Evolutionary conservation across 1,140 invertebrate species (phyloP).

Genomic region (Leptinotarsa defecta): DNA sequence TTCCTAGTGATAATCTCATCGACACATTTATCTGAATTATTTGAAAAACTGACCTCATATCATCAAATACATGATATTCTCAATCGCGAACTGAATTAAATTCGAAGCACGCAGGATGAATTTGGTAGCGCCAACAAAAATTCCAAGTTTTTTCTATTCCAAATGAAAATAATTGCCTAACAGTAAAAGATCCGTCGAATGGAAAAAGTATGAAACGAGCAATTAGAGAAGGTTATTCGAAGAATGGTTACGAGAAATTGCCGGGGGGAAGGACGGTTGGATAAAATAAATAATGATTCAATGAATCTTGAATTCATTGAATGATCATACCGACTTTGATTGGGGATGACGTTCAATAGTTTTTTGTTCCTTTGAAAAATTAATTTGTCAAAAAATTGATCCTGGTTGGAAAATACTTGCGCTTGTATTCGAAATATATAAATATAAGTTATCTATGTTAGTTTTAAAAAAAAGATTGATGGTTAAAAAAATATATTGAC

Average conservation of each 20-base stretch:
- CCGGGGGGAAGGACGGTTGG: constrained; percentile 4
- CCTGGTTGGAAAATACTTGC: no score
- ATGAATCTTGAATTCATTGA: constrained; percentile 1
- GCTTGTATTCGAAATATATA: no score
- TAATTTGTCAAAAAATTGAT: no score
- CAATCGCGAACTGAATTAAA: background rate
- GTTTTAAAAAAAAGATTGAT: no score
- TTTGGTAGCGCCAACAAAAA: constrained; percentile 1
- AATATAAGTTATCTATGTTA: no score
- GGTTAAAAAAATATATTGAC: no score
- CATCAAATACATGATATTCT: background rate
- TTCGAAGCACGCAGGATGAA: background rate
- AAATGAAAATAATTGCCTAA: constrained; percentile 3
- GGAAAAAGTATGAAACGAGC: background rate
- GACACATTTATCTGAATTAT: background rate
- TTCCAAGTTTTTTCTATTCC: background rate
- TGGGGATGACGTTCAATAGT: background rate
- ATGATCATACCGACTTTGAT: background rate
- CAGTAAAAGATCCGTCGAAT: background rate
- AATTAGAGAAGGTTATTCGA: constrained; percentile 3
- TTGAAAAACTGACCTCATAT: background rate
- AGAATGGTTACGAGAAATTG: background rate
- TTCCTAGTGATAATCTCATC: background rate
- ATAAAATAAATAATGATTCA: background rate
- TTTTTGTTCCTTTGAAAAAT: no score